phyloP scores from a whole-genome alignment of 2,113 vertebrate genomes.

The Polypterus bichir region DNA sequence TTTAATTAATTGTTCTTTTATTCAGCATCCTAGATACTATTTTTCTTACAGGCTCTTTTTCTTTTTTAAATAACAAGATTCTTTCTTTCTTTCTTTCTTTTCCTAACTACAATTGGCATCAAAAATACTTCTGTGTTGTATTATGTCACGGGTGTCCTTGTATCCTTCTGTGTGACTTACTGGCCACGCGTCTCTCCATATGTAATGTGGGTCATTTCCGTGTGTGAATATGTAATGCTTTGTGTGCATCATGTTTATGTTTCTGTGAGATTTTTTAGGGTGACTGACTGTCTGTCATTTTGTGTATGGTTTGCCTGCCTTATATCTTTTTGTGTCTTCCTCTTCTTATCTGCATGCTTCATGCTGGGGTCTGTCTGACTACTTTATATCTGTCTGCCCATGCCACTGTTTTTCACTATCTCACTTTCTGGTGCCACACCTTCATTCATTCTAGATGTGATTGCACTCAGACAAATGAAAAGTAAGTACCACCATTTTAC shows the following conservation, averaged over 20 bases:
- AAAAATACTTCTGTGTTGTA: neutral
- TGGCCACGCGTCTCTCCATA: too few species aligned
- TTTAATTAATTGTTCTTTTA: too few species aligned
- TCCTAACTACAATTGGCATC: neutral
- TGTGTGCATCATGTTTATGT: too few species aligned
- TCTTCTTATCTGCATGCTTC: slow-evolving; percentile 16
- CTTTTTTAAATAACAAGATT: slow-evolving; percentile 16
- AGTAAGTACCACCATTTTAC: slow-evolving; percentile 59
- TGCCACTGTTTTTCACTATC: slow-evolving; percentile 29
- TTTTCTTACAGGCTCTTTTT: neutral
- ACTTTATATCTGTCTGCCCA: slow-evolving; percentile 32
- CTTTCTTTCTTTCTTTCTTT: neutral
- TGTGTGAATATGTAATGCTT: too few species aligned
- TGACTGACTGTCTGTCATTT: too few species aligned
- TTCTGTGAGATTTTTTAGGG: too few species aligned
- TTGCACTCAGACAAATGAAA: slow-evolving; percentile 64
- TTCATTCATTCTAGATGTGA: slow-evolving; percentile 43
- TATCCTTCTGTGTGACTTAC: neutral
- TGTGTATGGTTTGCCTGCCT: slow-evolving; percentile 15
- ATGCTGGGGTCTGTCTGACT: slow-evolving; percentile 21
- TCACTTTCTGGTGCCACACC: slow-evolving; percentile 30
- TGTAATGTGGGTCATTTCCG: too few species aligned
- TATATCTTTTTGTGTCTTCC: slow-evolving; percentile 25
- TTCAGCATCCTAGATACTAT: too few species aligned
- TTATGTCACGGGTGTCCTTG: neutral